Conservation (phyloP, 2,797 vertebrate species). For the Enteromius thamalakanensis region DNA sequence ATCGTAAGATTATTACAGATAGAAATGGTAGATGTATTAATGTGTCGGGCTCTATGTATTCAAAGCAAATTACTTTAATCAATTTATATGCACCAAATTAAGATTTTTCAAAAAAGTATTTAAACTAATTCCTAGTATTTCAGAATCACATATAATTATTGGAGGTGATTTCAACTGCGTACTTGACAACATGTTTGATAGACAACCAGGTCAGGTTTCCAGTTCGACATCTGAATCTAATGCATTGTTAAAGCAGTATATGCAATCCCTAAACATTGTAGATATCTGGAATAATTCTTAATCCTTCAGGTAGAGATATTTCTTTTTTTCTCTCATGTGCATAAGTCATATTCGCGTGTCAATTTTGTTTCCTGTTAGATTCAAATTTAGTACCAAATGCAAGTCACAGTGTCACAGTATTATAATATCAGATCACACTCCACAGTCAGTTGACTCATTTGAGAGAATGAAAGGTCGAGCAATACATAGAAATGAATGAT, state of each 20-base stretch:
- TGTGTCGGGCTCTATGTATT: not conserved
- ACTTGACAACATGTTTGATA: not conserved
- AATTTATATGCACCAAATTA: not conserved
- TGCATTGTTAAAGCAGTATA: too few species aligned
- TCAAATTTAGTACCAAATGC: not conserved
- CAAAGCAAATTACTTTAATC: not conserved
- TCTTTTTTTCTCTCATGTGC: too few species aligned
- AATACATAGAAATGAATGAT: not conserved
- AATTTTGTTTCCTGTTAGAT: not conserved
- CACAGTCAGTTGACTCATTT: too few species aligned
- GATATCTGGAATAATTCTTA: not conserved
- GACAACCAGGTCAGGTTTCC: not conserved
- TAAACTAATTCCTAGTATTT: not conserved
- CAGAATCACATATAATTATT: not conserved
- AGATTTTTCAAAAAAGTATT: not conserved
- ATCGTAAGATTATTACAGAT: not conserved
- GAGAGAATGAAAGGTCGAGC: not conserved
- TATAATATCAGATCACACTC: too few species aligned
- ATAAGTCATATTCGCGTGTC: too few species aligned
- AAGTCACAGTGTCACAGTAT: not conserved
- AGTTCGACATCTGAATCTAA: not conserved
- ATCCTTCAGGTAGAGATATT: not conserved
- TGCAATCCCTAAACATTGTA: not conserved
- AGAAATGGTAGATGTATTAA: not conserved
- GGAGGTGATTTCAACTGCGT: not conserved